Base-by-base conservation (phyloP, 2,797 vertebrate genomes). In the Rhadinocentrus ornatus region DNA sequence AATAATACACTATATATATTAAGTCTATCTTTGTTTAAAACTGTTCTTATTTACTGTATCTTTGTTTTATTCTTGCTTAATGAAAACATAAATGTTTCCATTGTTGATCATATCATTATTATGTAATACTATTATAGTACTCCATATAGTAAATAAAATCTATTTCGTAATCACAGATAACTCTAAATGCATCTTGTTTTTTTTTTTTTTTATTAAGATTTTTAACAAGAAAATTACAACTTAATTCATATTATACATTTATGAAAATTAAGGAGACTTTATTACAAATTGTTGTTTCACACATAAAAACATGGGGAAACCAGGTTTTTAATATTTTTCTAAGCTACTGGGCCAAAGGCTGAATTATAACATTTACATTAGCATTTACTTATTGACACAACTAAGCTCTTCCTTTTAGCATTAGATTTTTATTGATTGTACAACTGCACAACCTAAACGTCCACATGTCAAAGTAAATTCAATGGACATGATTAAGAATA, bases 111-210 rank as follows among this genome's bases (percentile, higher is more conserved):
- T 63, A 65, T 8, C 6, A 46, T 20, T 54, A 20, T 57, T 44
- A 32, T 52, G 24, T 37, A 74, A 65, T 26, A 31, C 32, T 29
- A 10, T 32, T 58, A 64, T 54, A 22, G 35, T 64, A 60, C 22
- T 73, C 44, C 27, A 48, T 22, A 62, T n/a, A 44, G 20, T 63
- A 66, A 73, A 57, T 63, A 73, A 50, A 74, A 66, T 27, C 3
- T 3, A 41, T 52, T 63, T 56, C 6, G 37, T 68, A 52, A 31
- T 35, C 32, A 32, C 27, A 41, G 2, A 20, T 53, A 10, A 61
- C 26, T 50, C 27, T 61, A 71, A 62, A 57, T 73, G 7, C 39
- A 50, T 74, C 53, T 24, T 66, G 27, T 29, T n/a, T n/a, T n/a
- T n/a, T n/a, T n/a, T n/a, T n/a, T n/a, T n/a, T n/a, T n/a, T n/a